phyloP scores from a whole-genome alignment of 2,888 invertebrate genomes.

The Andrena minutula region DNA sequence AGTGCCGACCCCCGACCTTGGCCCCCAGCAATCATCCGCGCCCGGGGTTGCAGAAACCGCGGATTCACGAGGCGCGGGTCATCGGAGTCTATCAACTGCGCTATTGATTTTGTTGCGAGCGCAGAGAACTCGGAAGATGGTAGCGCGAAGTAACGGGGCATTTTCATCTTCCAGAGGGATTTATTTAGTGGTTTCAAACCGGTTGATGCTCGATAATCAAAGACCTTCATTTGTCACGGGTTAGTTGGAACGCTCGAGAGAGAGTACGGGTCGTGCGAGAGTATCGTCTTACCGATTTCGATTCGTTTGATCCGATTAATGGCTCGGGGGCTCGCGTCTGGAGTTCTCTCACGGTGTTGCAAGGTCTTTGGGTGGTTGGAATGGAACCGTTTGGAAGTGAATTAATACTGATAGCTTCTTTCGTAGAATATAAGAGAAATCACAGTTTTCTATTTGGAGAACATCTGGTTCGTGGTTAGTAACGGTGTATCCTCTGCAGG shows the following conservation, averaged over 20 bases:
- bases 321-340: too few relatives aligned
- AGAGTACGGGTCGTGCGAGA: not conserved
- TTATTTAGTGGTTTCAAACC: slow-evolving; percentile 34
- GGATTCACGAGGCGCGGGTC: not conserved
- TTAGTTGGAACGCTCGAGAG: slow-evolving; percentile 4
- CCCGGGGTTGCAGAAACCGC: slow-evolving; percentile 1
- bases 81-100: not conserved
- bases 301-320: too few relatives aligned
- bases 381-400: too few relatives aligned
- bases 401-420: too few relatives aligned
- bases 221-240: slow-evolving; percentile 38
- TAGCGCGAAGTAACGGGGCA: slow-evolving; percentile 62
- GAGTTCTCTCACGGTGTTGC: too few relatives aligned
- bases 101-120: slow-evolving; percentile 31
- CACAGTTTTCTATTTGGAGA: too few relatives aligned
- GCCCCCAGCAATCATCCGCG: slow-evolving; percentile 23
- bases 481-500: not conserved
- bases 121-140: not conserved
- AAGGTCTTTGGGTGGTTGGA: too few relatives aligned
- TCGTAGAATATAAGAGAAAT: too few relatives aligned
- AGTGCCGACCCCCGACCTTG: slow-evolving; percentile 47
- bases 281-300: not conserved
- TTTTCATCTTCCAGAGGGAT: not conserved
- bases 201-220: slow-evolving; percentile 14
- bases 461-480: not conserved